Evolutionary conservation across 2,888 invertebrate species (phyloP).

Genomic region (Serripes groenlandicus): DNA sequence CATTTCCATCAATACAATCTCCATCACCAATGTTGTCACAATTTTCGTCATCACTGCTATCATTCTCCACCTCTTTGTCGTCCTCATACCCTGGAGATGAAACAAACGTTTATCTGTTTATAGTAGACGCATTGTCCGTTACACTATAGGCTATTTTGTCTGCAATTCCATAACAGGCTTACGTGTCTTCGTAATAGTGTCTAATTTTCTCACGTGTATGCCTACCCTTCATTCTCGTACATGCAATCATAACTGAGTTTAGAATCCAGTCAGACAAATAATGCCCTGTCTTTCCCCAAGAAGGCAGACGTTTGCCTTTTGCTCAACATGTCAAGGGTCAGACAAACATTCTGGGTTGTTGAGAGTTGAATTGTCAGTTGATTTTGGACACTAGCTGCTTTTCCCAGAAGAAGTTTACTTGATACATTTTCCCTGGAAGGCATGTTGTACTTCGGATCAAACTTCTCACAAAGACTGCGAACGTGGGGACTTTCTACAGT

Average conservation of each 20-base stretch:
- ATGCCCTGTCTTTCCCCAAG: too few species aligned
- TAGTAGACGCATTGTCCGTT: background rate
- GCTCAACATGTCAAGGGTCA: background rate
- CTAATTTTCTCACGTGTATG: background rate
- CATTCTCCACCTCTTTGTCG: background rate
- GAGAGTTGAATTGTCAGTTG: too few species aligned
- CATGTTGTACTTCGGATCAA: background rate
- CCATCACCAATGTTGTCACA: too few species aligned
- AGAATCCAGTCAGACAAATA: conserved; percentile 8
- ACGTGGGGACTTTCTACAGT: background rate
- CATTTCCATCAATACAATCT: too few species aligned
- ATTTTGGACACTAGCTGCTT: background rate
- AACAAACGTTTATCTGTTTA: background rate
- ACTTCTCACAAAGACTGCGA: background rate
- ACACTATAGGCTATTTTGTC: background rate
- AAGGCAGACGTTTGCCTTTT: background rate
- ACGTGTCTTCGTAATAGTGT: background rate
- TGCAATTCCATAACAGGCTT: background rate
- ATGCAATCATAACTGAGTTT: conserved; percentile 1
- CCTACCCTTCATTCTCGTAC: background rate
- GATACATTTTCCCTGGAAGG: background rate
- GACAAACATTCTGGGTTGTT: background rate
- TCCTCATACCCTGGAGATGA: background rate
- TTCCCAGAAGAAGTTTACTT: background rate
- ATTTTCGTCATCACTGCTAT: background rate